These are phyloP conservation scores for Hirtodrosophila trivittata DNA, from an alignment of 2,888 invertebrate genomes.

Conservation along the genomic window DNA sequence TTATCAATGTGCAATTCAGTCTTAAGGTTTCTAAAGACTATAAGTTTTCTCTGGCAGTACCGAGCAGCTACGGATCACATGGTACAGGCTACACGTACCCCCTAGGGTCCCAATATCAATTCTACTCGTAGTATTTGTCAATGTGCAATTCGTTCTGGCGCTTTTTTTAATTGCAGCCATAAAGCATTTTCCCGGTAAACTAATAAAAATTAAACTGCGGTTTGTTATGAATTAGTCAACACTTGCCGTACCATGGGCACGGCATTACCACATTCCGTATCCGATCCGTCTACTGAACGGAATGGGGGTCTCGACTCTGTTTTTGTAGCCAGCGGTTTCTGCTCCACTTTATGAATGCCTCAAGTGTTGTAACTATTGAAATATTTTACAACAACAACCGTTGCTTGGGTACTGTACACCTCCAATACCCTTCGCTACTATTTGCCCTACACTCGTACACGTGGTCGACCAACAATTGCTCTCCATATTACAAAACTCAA, in stretches of 20 bases:
- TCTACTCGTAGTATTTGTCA: slow-evolving; percentile 49
- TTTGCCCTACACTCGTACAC: not conserved
- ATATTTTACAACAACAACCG: slow-evolving; percentile 24
- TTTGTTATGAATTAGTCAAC: slow-evolving; percentile 62
- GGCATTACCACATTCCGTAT: slow-evolving; percentile 18
- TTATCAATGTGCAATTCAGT: no score
- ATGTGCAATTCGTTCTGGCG: slow-evolving; percentile 72
- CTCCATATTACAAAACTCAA: not conserved
- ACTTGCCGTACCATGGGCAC: slow-evolving; percentile 32
- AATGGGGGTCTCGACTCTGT: slow-evolving; percentile 16
- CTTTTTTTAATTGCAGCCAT: slow-evolving; percentile 73
- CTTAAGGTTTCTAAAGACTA: no score
- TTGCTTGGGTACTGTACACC: not conserved
- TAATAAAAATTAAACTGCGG: slow-evolving; percentile 73
- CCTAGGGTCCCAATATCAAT: slow-evolving; percentile 6
- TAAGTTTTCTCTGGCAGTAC: no score
- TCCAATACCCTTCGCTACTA: slow-evolving; percentile 12
- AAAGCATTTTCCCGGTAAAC: slow-evolving; percentile 74
- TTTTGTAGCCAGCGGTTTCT: slow-evolving; percentile 22
- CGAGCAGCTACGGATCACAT: not conserved
- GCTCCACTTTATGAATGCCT: slow-evolving; percentile 64
- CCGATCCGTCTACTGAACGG: slow-evolving; percentile 12
- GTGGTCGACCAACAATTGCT: not conserved
- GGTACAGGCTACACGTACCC: not conserved
- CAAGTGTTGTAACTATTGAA: slow-evolving; percentile 66